Conservation (phyloP, 1,140 invertebrate genomes). For the Nephotettix cincticeps region DNA sequence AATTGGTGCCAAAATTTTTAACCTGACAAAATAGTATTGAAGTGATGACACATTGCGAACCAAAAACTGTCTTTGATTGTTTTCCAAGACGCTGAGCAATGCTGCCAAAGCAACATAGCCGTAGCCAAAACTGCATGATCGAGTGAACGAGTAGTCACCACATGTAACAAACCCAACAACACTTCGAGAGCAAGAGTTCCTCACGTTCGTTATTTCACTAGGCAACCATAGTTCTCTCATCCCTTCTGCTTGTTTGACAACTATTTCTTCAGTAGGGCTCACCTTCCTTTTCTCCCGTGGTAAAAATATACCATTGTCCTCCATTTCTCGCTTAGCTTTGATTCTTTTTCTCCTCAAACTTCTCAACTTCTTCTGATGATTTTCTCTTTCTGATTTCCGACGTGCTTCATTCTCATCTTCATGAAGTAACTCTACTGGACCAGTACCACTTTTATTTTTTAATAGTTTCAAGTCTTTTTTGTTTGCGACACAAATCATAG, state of each 20-base stretch:
- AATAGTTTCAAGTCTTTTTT: slow-evolving; percentile 27
- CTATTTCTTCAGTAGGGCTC: slow-evolving; percentile 38
- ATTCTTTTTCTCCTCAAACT: slow-evolving; percentile 55
- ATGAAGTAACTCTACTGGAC: slow-evolving; percentile 34
- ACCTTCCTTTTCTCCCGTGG: slow-evolving; percentile 30
- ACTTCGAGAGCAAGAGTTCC: slow-evolving; percentile 61
- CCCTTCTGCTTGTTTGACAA: slow-evolving; percentile 54
- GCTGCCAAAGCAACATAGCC: slow-evolving; percentile 65
- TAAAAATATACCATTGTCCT: slow-evolving; percentile 26
- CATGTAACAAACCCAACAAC: slow-evolving; percentile 71
- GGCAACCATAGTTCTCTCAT: slow-evolving; percentile 72
- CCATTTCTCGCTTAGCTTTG: slow-evolving; percentile 51
- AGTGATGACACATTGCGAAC: slow-evolving; percentile 52
- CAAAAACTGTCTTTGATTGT: slow-evolving; percentile 43
- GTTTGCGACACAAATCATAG: slow-evolving; percentile 39
- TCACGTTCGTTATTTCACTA: slow-evolving; percentile 51
- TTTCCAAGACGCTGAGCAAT: slow-evolving; percentile 50
- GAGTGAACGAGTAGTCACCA: slow-evolving; percentile 68
- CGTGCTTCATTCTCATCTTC: slow-evolving; percentile 47
- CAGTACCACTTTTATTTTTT: neutral
- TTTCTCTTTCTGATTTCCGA: slow-evolving; percentile 54
- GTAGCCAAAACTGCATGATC: slow-evolving; percentile 61
- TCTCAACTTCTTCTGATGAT: slow-evolving; percentile 61
- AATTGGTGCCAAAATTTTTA: too few relatives aligned
- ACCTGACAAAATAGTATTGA: slow-evolving; percentile 50